These are phyloP conservation scores for Scortum barcoo DNA, from an alignment of 2,113 vertebrate genomes.

Conservation along the genomic window DNA sequence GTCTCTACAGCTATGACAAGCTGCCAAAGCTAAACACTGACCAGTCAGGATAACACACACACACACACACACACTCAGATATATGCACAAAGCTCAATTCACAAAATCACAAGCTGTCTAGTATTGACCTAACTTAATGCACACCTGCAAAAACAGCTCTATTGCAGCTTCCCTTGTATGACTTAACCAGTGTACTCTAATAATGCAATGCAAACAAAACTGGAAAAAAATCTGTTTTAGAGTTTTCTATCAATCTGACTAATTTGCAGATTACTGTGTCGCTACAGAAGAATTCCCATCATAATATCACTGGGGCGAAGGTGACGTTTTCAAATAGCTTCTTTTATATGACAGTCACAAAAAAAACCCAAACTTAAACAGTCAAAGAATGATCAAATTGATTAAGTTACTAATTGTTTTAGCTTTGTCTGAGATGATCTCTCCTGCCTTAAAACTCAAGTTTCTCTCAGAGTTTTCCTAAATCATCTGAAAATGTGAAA, in stretches of 20 bases:
- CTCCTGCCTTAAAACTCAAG: constrained; percentile 45
- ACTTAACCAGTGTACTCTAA: constrained; percentile 19
- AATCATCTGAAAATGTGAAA: not conserved
- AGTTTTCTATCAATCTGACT: not conserved
- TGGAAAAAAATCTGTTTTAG: not conserved
- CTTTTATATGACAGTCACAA: too few species aligned
- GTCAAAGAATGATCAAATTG: not conserved
- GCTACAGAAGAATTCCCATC: not conserved
- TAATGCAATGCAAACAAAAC: constrained; percentile 10
- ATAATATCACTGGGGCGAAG: not conserved
- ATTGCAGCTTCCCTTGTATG: constrained; percentile 33
- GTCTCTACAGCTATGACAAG: constrained; percentile 64
- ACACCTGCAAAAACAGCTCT: constrained; percentile 75
- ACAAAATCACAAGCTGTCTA: constrained; percentile 46
- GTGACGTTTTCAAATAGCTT: not conserved
- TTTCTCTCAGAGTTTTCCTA: not conserved
- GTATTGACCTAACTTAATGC: constrained; percentile 37
- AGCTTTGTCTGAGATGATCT: not conserved
- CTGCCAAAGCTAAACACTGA: constrained; percentile 52
- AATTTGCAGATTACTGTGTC: not conserved
- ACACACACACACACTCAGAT: constrained; percentile 11
- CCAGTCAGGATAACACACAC: constrained; percentile 17
- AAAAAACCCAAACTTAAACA: too few species aligned
- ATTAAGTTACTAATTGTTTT: not conserved
- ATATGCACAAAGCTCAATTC: constrained; percentile 55